Conservation (phyloP, 2,888 invertebrate genomes). For the Barypeithes pellucidus region DNA sequence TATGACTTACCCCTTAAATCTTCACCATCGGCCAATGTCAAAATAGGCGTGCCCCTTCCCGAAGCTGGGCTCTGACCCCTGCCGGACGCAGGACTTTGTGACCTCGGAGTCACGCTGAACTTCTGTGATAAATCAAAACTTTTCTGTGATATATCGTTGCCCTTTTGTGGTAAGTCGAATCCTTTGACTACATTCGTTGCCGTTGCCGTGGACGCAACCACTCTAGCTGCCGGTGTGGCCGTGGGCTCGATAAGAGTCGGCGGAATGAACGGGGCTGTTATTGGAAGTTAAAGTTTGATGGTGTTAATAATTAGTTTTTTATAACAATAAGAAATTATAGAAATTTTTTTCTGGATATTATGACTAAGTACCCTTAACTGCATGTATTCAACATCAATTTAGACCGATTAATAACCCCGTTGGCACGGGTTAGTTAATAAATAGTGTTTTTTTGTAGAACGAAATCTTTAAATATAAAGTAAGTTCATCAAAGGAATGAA, state of each 20-base stretch:
- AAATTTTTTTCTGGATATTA: too few species aligned
- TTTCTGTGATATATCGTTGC: conserved; percentile 25
- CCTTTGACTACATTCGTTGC: conserved; percentile 74
- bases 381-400: too few species aligned
- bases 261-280: conserved; percentile 25
- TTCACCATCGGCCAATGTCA: conserved; percentile 49
- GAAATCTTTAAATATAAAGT: too few species aligned
- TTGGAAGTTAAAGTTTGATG: conserved; percentile 15
- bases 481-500: too few species aligned
- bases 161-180: conserved; percentile 72
- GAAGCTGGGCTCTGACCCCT: conserved; percentile 78
- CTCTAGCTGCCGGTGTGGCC: conserved; percentile 60
- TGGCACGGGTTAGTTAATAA: too few species aligned
- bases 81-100: conserved; percentile 81
- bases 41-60: conserved; percentile 74
- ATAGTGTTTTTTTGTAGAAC: too few species aligned
- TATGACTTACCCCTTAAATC: conserved; percentile 55
- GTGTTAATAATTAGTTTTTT: too few species aligned
- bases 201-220: conserved; percentile 69
- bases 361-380: too few species aligned
- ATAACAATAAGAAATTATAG: too few species aligned
- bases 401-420: too few species aligned
- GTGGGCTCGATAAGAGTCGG: conserved; percentile 41
- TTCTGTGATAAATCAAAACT: conserved; percentile 44
- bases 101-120: conserved; percentile 75